These are phyloP conservation scores for Argyrosomus japonicus DNA, from an alignment of 2,113 vertebrate species.

Conservation along the genomic window DNA sequence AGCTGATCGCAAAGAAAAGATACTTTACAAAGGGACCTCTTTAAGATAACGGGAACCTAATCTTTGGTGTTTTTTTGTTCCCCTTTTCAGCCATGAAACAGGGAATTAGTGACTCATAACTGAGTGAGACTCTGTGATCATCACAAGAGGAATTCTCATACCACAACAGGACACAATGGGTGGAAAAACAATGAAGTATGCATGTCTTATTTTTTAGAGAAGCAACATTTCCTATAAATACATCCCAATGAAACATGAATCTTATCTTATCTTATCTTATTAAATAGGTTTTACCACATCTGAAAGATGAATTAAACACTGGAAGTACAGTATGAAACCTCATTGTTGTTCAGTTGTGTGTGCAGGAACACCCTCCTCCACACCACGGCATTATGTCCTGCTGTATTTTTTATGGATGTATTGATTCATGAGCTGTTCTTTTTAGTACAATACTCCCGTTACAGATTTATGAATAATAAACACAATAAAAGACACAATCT, in stretches of 20 bases:
- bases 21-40: not conserved
- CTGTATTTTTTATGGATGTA: slow-evolving; percentile 37
- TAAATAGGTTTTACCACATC: not conserved
- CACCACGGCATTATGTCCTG: not conserved
- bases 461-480: not conserved
- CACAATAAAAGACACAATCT: not conserved
- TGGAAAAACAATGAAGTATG: slow-evolving; percentile 24
- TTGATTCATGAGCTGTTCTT: slow-evolving; percentile 36
- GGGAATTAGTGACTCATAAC: slow-evolving; percentile 60
- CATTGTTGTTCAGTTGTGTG: slow-evolving; percentile 3
- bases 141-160: slow-evolving; percentile 18
- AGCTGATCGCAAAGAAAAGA: not conserved
- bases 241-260: not conserved
- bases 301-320: not conserved
- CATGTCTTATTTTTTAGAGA: not conserved
- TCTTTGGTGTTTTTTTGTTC: slow-evolving; percentile 18
- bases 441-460: not conserved
- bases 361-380: not conserved
- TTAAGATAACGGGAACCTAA: not conserved
- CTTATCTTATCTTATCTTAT: too few species aligned
- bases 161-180: not conserved
- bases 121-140: not conserved
- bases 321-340: not conserved
- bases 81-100: slow-evolving; percentile 47
- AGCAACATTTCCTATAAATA: not conserved